Conservation (phyloP, 2,888 invertebrate species). For the Ferdinandea cuprea region DNA sequence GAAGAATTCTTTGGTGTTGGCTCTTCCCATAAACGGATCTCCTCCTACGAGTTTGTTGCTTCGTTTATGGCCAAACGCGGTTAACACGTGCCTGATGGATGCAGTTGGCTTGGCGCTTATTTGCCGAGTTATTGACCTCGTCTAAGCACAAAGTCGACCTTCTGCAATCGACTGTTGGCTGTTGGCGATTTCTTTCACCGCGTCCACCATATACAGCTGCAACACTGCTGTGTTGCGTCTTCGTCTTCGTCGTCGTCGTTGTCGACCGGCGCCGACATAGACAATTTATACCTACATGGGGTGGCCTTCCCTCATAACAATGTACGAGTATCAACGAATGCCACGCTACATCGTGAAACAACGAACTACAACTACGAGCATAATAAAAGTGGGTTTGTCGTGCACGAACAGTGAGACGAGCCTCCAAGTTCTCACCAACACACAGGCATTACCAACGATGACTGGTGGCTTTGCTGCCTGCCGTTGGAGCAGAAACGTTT, state of each 20-base stretch:
- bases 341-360: constrained; percentile 40
- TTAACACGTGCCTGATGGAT: constrained; percentile 8
- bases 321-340: constrained; percentile 27
- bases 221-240: background rate
- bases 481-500: constrained; percentile 52
- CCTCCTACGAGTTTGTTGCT: constrained; percentile 14
- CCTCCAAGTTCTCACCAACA: constrained; percentile 77
- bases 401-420: constrained; percentile 77
- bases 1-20: background rate
- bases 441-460: constrained; percentile 42
- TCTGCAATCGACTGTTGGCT: constrained; percentile 1
- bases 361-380: constrained; percentile 62
- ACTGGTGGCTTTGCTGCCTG: constrained; percentile 44
- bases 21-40: background rate
- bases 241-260: too few species aligned
- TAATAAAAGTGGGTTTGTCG: constrained; percentile 75
- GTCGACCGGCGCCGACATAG: background rate
- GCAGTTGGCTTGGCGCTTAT: background rate
- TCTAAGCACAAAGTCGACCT: constrained; percentile 13
- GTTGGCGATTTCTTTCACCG: background rate
- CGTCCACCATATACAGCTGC: constrained; percentile 12
- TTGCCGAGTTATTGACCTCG: constrained; percentile 49
- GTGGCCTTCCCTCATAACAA: constrained; percentile 30
- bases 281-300: background rate
- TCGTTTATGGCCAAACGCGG: background rate